Evolutionary conservation across 2,888 invertebrate genomes (phyloP).

Genomic region (Lordiphosa fenestrarum): DNA sequence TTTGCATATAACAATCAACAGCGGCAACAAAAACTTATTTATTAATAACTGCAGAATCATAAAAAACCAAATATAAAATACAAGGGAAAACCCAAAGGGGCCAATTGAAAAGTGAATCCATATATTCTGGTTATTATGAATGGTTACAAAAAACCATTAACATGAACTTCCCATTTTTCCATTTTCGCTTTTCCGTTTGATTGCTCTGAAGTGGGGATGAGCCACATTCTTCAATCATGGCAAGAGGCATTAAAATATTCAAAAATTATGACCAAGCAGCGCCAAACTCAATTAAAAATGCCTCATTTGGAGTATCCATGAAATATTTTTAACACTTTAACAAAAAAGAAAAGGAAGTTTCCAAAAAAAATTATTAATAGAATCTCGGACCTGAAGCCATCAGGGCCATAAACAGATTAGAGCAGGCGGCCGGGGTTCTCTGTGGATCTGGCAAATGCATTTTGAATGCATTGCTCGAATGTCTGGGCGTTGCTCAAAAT

Average conservation of each 20-base stretch:
- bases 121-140: constrained; percentile 27
- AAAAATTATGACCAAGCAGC: constrained; percentile 59
- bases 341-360: constrained; percentile 19
- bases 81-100: constrained; percentile 10
- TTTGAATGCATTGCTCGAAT: constrained; percentile 46
- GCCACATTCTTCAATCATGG: constrained; percentile 56
- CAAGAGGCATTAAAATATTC: constrained; percentile 51
- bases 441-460: constrained; percentile 48
- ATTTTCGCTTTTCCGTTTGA: constrained; percentile 48
- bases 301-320: constrained; percentile 33
- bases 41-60: constrained; percentile 56
- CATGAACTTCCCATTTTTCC: constrained; percentile 33
- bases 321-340: constrained; percentile 66
- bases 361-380: constrained; percentile 55
- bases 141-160: constrained; percentile 24
- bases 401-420: constrained; percentile 68
- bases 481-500: constrained; percentile 20
- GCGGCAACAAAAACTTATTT: constrained; percentile 43
- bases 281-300: constrained; percentile 60
- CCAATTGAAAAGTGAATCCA: constrained; percentile 29
- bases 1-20: constrained; percentile 59
- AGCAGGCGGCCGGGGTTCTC: constrained; percentile 8
- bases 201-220: constrained; percentile 44
- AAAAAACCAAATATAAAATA: constrained; percentile 37
- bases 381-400: constrained; percentile 43